Conservation (phyloP, 92 coral and sea anemone genomes). For the Desmophyllum pertusum region DNA sequence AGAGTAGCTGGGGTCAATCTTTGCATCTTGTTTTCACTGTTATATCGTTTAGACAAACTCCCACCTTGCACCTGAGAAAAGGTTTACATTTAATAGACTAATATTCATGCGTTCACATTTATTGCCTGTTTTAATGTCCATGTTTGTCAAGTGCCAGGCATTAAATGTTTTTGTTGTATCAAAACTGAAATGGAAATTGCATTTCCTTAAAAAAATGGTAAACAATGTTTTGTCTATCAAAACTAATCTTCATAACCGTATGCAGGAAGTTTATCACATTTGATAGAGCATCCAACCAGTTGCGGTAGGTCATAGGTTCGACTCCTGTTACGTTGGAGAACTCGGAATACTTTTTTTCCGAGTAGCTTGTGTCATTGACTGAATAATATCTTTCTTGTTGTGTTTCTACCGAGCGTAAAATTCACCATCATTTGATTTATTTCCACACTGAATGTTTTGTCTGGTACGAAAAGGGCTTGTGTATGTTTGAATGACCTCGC, state of each 20-base stretch:
- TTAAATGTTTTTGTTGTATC: background rate
- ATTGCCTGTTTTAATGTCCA: background rate
- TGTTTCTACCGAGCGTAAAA: too few species aligned
- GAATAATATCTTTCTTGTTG: too few species aligned
- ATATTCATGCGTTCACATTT: conserved; percentile 11
- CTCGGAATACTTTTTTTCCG: too few species aligned
- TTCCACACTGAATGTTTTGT: background rate
- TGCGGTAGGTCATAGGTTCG: too few species aligned
- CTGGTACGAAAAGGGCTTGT: background rate
- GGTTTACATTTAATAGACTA: background rate
- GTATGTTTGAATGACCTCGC: background rate
- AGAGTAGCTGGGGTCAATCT: background rate
- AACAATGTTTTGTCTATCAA: background rate
- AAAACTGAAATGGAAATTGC: background rate
- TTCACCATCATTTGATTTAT: too few species aligned
- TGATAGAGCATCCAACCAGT: too few species aligned
- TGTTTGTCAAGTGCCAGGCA: background rate
- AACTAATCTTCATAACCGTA: too few species aligned
- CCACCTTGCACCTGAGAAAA: background rate
- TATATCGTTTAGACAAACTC: background rate
- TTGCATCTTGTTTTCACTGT: background rate
- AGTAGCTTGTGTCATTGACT: too few species aligned
- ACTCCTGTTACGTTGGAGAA: too few species aligned
- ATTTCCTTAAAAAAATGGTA: background rate
- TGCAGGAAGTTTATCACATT: too few species aligned